Base-by-base conservation (phyloP, 2,797 vertebrate genomes). In the Sibirionetta formosa region DNA sequence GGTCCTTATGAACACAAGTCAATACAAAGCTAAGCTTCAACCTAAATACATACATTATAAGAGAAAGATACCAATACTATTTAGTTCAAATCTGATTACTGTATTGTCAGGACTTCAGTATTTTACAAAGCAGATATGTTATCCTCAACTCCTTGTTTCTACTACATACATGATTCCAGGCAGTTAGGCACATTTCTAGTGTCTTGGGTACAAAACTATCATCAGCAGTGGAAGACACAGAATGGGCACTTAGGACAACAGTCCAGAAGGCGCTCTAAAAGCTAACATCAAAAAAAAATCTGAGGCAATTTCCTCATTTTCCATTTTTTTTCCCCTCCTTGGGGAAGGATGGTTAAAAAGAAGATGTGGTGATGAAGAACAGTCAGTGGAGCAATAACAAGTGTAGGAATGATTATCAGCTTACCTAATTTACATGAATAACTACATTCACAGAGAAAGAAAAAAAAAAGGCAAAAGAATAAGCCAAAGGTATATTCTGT, bases 21-120 rank as follows among this genome's bases (percentile, higher is more conserved):
- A 93, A 63, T 83, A 91, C 48, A 85, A 71, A 87, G 48, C 7
- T 66, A 81, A 86, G 54, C 42, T 94, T 85, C 73, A 95, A 64
- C 23, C 44, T 95, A 91, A 82, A 86, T 22, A 87, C 11, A 60
- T 44, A 17, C 10, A 66, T 31, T 36, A 53, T 36, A 70, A 66
- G 61, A 83, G 13, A 88, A 92, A 86, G 44, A 75, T 3, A 24
- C 40, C 14, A 58, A 7, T 31, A 24, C 3, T 58, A 31, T 50
- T 75, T 54, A 65, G 18, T 35, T 88, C 46, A 46, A 48, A 73
- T 44, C 36, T 10, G 50, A 44, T 27, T 38, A 90, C 42, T 54
- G 8, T 24, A 5, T 7, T 57, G 46, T 65, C 65, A 17, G 3
- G 15, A 70, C 7, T 70, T 44, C 27, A 36, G 51, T 40, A 38